Evolutionary conservation across 2,888 invertebrate genomes (phyloP), one percentile per base, ranked within the genome.

Genomic region (Spilosoma lubricipeda): DNA sequence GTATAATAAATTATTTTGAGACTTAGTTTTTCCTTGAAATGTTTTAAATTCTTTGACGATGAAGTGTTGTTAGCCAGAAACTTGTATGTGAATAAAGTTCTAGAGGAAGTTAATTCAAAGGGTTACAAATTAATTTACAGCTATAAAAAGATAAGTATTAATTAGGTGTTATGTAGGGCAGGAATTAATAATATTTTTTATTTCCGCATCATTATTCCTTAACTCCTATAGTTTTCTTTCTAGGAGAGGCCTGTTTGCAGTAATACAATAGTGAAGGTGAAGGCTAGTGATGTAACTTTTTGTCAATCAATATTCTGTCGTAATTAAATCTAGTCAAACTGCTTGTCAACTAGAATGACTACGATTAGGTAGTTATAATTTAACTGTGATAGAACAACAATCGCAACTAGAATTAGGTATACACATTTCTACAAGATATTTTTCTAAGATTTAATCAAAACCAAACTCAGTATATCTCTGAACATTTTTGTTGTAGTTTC

Each of bases 1-100:
- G 56, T 15, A 33, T 65, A 68, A 74, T 73, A 36, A 64, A 72
- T 52, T 81, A 66, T 74, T 74, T 73, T 73, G 70, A 68, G 75
- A 18, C 45, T 73, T 73, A 8, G 71, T 52, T 27, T 30, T 11
- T 71, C 33, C 66, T 63, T 48, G 66, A 33, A 74, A 66, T 42
- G 59, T 8, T 70, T 70, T 48, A 56, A 68, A 73, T 68, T 59
- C 59, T 68, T 65, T 23, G 56, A 36, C 9, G 18, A 66, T 73
- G 73, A 70, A 11, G 33, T 66, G 70, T 67, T 67, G 45, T 30
- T 63, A n/a, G 39, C 42, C 42, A 67, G 27, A 59, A 72, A 63
- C 63, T 63, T 5, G 23, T n/a, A 23, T 2, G 18, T 7, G 8
- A 18, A 30, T 63, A 30, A 63, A 63, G 30, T 15, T 13, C 59